A percentile compares a stretch with the other conserved stretches of the same genome.
Evolutionary conservation across 2,797 vertebrate genomes (phyloP).

Genomic region (Enoplosus armatus): DNA sequence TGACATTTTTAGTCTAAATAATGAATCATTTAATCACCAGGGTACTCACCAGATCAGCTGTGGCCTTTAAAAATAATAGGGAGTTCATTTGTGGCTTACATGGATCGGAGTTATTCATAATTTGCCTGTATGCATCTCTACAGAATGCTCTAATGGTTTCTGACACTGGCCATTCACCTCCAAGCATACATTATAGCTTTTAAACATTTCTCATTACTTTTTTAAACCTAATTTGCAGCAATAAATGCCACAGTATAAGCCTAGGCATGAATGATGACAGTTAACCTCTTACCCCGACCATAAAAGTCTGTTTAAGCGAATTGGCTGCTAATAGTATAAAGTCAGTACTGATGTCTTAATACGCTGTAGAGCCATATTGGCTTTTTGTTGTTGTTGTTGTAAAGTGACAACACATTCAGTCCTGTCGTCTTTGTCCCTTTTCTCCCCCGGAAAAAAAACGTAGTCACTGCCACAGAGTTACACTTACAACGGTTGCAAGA

Average conservation of each 20-base stretch:
- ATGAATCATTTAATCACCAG: neutral
- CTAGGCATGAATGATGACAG: conserved; percentile 62
- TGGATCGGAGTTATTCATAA: conserved; percentile 10
- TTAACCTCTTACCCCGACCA: conserved; percentile 65
- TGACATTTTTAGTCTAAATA: neutral
- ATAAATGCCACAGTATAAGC: conserved; percentile 56
- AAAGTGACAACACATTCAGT: conserved; percentile 30
- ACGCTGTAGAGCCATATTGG: conserved; percentile 32
- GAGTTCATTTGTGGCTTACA: neutral
- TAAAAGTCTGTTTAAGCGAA: conserved; percentile 62
- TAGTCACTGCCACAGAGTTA: conserved; percentile 58
- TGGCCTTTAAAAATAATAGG: neutral
- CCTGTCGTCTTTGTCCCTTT: conserved; percentile 25
- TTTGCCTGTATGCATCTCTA: conserved; percentile 15
- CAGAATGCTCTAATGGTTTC: conserved; percentile 27
- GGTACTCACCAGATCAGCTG: neutral
- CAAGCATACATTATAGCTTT: conserved; percentile 64
- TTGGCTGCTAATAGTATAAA: conserved; percentile 63
- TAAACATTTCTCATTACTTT: conserved; percentile 57
- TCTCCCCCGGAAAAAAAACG: conserved; percentile 4
- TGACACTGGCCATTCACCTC: conserved; percentile 52
- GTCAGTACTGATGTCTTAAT: conserved; percentile 56
- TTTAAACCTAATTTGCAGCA: conserved; percentile 50
- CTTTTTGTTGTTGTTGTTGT: neutral
- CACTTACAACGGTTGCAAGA: conserved; percentile 36